Evolutionary conservation across 2,113 vertebrate genomes (phyloP).

Genomic region (Lophius piscatorius): DNA sequence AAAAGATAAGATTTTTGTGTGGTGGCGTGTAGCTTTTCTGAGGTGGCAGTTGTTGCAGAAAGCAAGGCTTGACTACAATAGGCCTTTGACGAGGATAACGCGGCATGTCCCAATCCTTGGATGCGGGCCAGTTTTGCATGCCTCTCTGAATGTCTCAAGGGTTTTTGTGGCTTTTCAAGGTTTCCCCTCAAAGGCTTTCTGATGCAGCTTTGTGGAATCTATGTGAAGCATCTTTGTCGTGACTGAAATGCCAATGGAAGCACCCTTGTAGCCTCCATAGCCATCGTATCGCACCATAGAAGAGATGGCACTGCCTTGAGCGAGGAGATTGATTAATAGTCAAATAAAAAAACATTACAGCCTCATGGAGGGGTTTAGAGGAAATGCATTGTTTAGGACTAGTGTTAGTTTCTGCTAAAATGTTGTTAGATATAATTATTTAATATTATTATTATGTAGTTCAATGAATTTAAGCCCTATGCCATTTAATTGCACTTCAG

Average conservation of each 20-base stretch:
- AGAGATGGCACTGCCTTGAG: slow-evolving; percentile 3
- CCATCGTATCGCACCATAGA: not conserved
- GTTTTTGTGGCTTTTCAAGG: slow-evolving; percentile 71
- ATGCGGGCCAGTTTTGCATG: slow-evolving; percentile 68
- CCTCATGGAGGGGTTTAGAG: not conserved
- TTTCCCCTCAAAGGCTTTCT: slow-evolving; percentile 56
- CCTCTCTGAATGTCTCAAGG: slow-evolving; percentile 70
- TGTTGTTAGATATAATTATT: not conserved
- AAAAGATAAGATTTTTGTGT: slow-evolving; percentile 75
- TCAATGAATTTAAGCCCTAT: not conserved
- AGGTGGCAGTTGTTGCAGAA: slow-evolving; percentile 33
- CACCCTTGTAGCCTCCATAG: slow-evolving; percentile 17
- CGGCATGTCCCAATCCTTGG: slow-evolving; percentile 81
- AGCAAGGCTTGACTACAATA: slow-evolving; percentile 45
- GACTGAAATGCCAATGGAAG: slow-evolving; percentile 62
- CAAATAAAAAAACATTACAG: slow-evolving; percentile 2
- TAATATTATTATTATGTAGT: too few relatives aligned
- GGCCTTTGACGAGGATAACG: slow-evolving; percentile 53
- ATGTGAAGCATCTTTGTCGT: slow-evolving; percentile 72
- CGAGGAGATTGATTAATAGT: not conserved
- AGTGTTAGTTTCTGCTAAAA: not conserved
- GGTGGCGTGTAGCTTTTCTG: slow-evolving; percentile 63
- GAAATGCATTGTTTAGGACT: not conserved
- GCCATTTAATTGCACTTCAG: not conserved
- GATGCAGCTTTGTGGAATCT: slow-evolving; percentile 67